Conservation (phyloP, 2,888 invertebrate genomes). For the Phaedon cochleariae region DNA sequence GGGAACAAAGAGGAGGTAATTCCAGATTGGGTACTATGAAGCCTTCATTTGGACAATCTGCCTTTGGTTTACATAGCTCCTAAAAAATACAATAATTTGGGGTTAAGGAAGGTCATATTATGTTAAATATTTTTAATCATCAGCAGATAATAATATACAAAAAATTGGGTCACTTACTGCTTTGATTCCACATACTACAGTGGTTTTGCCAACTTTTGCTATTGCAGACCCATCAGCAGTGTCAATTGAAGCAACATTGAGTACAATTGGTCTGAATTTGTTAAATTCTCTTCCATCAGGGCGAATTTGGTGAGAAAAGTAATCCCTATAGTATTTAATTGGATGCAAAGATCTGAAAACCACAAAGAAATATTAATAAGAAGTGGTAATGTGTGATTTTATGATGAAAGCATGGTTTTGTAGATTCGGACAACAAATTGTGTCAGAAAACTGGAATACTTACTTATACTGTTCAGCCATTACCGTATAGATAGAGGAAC, state of each 20-base stretch:
- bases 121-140: neutral
- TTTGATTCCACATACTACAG: conserved; percentile 86
- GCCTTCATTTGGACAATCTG: conserved; percentile 76
- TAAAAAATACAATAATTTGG: too few relatives aligned
- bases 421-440: neutral
- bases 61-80: conserved; percentile 80
- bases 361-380: too few relatives aligned
- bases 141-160: neutral
- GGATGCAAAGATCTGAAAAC: conserved; percentile 76
- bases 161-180: conserved; percentile 67
- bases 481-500: neutral
- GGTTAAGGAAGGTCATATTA: neutral
- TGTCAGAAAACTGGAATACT: neutral
- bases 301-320: conserved; percentile 73
- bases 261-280: conserved; percentile 72
- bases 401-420: neutral
- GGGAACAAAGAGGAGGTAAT: conserved; percentile 79
- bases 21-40: conserved; percentile 85
- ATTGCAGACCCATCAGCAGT: conserved; percentile 80
- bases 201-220: conserved; percentile 83
- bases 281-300: conserved; percentile 81
- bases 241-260: conserved; percentile 70
- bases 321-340: conserved; percentile 78
- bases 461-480: neutral
- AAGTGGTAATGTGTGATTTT: too few relatives aligned